Evolutionary conservation across 1,140 invertebrate genomes (phyloP), one percentile per base, ranked within the genome.

Genomic region (Aphelinus certus): DNA sequence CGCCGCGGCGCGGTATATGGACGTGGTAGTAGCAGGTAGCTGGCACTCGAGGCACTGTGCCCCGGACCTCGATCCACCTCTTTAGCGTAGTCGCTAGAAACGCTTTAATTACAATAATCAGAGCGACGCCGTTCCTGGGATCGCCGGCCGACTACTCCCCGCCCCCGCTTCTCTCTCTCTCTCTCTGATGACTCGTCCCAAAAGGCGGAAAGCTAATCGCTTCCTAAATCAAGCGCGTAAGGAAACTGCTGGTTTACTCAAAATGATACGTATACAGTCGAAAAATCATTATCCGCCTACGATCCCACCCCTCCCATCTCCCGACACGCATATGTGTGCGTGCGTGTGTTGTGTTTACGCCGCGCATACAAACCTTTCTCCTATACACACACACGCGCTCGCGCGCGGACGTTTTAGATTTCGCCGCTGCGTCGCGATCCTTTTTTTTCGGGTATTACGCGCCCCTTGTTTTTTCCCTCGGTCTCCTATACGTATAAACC

Each of bases 61-160:
- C 9, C 64, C 42, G n/a, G 47, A 7, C 49, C 60, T 63, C 46
- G 47, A 60, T 49, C 42, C 63, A 57, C n/a, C 73, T 74, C 58
- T 74, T 74, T 74, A 74, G 66, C 49, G 7, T 46, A 74, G 42
- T 74, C 58, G 67, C 73, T 49, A 60, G 73, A 70, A 75, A 70
- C 53, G 42, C 61, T 75, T 65, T 70, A 70, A 70, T 75, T 75
- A 75, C 66, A 75, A 75, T 75, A 75, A 75, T 75, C 61, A 62
- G 55, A 56, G 6, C 43, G 45, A 56, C 57, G 26, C 46, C 5
- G 55, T 74, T 74, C 72, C 43, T 10, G 58, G 72, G 56, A 74
- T 74, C 57, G 46, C 9, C 56, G 49, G 26, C 26, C 26, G 26
- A 26, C 26, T 26, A 26, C 51, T 64, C 48, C n/a, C 4, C 10